These are phyloP conservation scores for Condylura cristata DNA, from an alignment of 2,113 vertebrate species.

Conservation along the genomic window DNA sequence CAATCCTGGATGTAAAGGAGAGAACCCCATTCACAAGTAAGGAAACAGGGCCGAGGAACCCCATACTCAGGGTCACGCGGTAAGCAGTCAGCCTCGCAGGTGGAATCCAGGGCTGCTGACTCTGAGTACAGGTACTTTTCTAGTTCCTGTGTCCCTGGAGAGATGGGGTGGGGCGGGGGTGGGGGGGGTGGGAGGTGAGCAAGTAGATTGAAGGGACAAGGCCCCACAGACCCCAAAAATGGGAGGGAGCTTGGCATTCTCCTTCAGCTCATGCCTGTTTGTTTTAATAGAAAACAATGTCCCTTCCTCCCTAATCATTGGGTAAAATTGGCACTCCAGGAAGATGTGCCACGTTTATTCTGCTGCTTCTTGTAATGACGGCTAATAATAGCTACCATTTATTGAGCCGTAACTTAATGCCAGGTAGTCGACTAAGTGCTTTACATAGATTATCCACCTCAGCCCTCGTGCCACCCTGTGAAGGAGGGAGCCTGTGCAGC, in stretches of 20 bases:
- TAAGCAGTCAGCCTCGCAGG: background rate
- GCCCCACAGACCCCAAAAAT: background rate
- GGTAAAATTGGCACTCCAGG: conserved; percentile 2
- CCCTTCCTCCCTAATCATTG: background rate
- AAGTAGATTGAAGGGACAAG: background rate
- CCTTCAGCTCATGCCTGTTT: background rate
- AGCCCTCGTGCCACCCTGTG: background rate
- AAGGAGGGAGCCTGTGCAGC: background rate
- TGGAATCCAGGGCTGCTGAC: background rate
- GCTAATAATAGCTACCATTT: conserved; percentile 66
- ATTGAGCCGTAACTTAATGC: conserved; percentile 37
- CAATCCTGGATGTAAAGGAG: background rate
- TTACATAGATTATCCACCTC: background rate
- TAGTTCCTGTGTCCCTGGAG: background rate
- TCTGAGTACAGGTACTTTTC: background rate
- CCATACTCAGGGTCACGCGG: background rate
- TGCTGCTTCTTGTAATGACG: conserved; percentile 40
- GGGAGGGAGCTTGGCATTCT: background rate
- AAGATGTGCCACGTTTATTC: conserved; percentile 18
- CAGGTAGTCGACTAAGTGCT: conserved; percentile 4
- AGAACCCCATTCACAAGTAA: background rate
- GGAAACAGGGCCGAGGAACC: background rate
- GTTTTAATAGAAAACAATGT: background rate
- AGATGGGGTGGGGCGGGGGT: background rate
- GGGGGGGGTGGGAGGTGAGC: fast-evolving